Evolutionary conservation across 2,888 invertebrate genomes (phyloP).

Genomic region (Ecliptopera silaceata): DNA sequence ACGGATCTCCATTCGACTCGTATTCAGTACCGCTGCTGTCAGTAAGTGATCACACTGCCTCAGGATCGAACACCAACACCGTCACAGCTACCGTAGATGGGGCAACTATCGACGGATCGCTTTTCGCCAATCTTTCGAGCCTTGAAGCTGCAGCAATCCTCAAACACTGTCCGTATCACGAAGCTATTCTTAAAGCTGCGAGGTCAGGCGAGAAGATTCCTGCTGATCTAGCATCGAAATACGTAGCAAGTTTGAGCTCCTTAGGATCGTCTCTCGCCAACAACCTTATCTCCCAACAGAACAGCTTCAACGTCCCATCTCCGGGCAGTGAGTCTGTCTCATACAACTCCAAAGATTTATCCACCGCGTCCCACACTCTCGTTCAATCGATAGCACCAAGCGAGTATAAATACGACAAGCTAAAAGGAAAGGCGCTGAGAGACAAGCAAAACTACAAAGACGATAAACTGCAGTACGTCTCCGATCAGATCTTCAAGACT

Average conservation of each 20-base stretch:
- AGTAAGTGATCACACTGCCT: constrained; percentile 77
- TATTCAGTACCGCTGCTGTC: constrained; percentile 78
- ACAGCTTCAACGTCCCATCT: constrained; percentile 52
- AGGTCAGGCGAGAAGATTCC: constrained; percentile 71
- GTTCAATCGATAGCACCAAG: constrained; percentile 55
- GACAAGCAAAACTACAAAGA: constrained; percentile 59
- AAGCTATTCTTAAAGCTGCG: constrained; percentile 76
- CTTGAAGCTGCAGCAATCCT: constrained; percentile 75
- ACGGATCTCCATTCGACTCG: constrained; percentile 77
- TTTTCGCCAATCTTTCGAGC: constrained; percentile 66
- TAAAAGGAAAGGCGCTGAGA: constrained; percentile 63
- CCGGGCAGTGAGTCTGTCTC: constrained; percentile 57
- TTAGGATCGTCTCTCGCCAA: constrained; percentile 78
- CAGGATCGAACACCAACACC: constrained; percentile 65
- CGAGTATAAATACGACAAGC: constrained; percentile 51
- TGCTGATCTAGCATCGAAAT: constrained; percentile 75
- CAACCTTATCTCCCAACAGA: constrained; percentile 43
- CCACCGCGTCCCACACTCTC: constrained; percentile 60
- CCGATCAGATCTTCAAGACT: constrained; percentile 69
- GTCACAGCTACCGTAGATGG: constrained; percentile 73
- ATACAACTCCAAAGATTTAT: constrained; percentile 59
- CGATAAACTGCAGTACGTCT: constrained; percentile 57
- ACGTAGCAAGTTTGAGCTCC: constrained; percentile 79
- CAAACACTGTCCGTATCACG: constrained; percentile 79
- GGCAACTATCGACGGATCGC: constrained; percentile 62